phyloP scores from a whole-genome alignment of 2,797 vertebrate genomes.

The Orientallactaga sibirica region DNA sequence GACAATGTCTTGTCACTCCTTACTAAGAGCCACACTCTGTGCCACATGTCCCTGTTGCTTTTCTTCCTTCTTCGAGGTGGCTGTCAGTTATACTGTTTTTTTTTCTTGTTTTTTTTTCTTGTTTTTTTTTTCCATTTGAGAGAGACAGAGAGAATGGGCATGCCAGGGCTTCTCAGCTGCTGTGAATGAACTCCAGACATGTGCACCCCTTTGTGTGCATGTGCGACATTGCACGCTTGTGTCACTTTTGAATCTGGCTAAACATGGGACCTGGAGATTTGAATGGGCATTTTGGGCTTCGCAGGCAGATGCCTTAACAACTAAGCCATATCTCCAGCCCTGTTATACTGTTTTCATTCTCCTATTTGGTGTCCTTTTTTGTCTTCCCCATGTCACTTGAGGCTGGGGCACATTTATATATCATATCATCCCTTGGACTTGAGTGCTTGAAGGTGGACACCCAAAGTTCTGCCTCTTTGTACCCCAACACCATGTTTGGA shows the following conservation, averaged over 20 bases:
- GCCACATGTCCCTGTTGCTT: neutral
- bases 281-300: too few relatives aligned
- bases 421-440: neutral
- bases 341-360: fast-evolving
- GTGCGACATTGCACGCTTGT: too few relatives aligned
- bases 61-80: neutral
- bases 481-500: neutral
- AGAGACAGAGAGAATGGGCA: too few relatives aligned
- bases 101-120: too few relatives aligned
- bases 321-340: too few relatives aligned
- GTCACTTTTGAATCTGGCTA: too few relatives aligned
- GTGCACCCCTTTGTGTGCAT: too few relatives aligned
- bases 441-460: neutral
- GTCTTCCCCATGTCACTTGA: neutral
- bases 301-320: too few relatives aligned
- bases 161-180: too few relatives aligned
- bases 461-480: neutral
- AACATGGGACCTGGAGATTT: too few relatives aligned
- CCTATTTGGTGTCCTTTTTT: neutral
- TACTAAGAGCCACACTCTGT: neutral
- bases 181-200: too few relatives aligned
- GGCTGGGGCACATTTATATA: neutral
- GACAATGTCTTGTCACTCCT: neutral
- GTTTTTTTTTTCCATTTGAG: too few relatives aligned
- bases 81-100: fast-evolving